A percentile compares a stretch with the other conserved stretches of the same genome.
phyloP scores from a whole-genome alignment of 2,113 vertebrate genomes.

The Larimichthys crocea region DNA sequence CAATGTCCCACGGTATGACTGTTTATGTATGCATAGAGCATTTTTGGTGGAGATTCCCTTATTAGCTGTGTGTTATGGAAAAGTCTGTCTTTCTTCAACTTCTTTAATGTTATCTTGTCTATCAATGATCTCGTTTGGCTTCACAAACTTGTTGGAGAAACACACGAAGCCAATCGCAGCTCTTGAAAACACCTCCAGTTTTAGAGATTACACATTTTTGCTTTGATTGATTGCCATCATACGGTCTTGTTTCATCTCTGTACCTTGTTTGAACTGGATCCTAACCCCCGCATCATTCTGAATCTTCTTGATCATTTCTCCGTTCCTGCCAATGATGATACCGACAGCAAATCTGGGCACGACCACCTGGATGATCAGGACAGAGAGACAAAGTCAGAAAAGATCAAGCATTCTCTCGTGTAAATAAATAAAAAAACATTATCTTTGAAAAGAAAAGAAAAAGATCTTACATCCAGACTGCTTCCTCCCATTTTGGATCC shows the following conservation, averaged over 20 bases:
- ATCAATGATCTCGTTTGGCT: not conserved
- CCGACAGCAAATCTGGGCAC: slow-evolving; percentile 98
- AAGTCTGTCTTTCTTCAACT: not conserved
- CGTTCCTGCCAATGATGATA: slow-evolving; percentile 98
- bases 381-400: not conserved
- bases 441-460: not conserved
- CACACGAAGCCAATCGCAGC: not conserved
- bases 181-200: not conserved
- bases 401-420: not conserved
- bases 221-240: too few species aligned
- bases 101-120: not conserved
- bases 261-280: slow-evolving; percentile 99
- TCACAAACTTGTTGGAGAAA: not conserved
- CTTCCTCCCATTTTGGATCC: slow-evolving; percentile 92
- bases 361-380: slow-evolving; percentile 85
- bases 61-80: not conserved
- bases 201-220: not conserved
- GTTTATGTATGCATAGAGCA: too few species aligned
- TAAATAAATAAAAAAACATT: not conserved
- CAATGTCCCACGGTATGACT: too few species aligned
- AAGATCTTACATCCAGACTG: slow-evolving; percentile 90
- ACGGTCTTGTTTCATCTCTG: slow-evolving; percentile 22
- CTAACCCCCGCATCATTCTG: slow-evolving; percentile 97
- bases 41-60: not conserved
- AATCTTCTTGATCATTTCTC: slow-evolving; percentile 99